These are phyloP conservation scores for Carcinoscorpius rotundicauda DNA, from an alignment of 1,140 invertebrate species.

Conservation along the genomic window DNA sequence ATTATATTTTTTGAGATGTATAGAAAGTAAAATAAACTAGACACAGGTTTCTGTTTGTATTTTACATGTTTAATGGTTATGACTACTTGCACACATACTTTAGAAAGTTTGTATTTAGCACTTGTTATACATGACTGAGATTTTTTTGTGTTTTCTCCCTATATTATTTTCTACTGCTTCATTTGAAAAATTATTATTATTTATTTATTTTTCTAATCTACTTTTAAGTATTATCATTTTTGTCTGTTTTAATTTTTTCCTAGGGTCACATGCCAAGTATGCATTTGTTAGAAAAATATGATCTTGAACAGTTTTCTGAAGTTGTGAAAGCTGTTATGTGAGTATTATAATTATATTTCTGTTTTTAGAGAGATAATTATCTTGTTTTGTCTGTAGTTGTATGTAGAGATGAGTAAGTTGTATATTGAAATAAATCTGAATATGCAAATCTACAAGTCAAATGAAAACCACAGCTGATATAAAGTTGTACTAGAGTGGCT, in stretches of 20 bases:
- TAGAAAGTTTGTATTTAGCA: background rate
- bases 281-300: slow-evolving; percentile 70
- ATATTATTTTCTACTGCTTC: too few species aligned
- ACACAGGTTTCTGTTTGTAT: too few species aligned
- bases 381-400: background rate
- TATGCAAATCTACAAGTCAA: too few species aligned
- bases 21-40: too few species aligned
- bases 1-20: background rate
- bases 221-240: too few species aligned
- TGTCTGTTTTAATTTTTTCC: slow-evolving; percentile 8
- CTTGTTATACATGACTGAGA: background rate
- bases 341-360: slow-evolving; percentile 4
- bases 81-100: background rate
- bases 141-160: background rate
- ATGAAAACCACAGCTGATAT: too few species aligned
- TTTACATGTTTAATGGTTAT: background rate
- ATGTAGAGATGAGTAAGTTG: too few species aligned
- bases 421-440: too few species aligned
- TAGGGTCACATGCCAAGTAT: slow-evolving; percentile 74
- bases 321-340: slow-evolving; percentile 68
- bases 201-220: too few species aligned
- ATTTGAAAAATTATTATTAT: too few species aligned
- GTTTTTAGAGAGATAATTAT: background rate
- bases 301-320: slow-evolving; percentile 79
- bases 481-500: too few species aligned